phyloP scores from a whole-genome alignment of 1,140 invertebrate species.

The Callitettix versicolor region DNA sequence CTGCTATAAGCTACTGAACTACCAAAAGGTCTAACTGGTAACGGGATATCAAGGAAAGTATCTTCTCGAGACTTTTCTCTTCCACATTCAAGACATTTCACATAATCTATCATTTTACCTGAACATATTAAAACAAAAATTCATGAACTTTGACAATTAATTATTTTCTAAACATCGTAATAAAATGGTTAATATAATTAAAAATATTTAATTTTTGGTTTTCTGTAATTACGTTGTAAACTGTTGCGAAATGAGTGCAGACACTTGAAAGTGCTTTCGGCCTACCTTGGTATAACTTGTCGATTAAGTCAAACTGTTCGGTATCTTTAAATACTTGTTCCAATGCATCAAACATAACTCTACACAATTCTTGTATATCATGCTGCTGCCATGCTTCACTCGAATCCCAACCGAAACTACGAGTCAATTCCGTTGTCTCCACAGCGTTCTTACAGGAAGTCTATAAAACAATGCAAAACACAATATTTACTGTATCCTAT shows the following conservation, averaged over 20 bases:
- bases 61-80: slow-evolving; percentile 76
- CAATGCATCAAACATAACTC: slow-evolving; percentile 87
- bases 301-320: slow-evolving; percentile 73
- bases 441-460: slow-evolving; percentile 63
- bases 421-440: slow-evolving; percentile 79
- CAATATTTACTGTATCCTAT: too few relatives aligned
- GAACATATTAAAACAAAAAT: slow-evolving; percentile 37
- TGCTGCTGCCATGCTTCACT: slow-evolving; percentile 88
- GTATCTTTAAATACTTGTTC: slow-evolving; percentile 80
- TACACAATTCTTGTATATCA: slow-evolving; percentile 83
- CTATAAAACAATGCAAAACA: too few relatives aligned
- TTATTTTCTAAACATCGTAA: not conserved
- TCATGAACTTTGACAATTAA: too few relatives aligned
- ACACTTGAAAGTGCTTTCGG: too few relatives aligned
- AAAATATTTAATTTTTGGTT: not conserved
- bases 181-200: not conserved
- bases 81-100: slow-evolving; percentile 80
- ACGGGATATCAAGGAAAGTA: slow-evolving; percentile 78
- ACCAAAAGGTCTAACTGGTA: slow-evolving; percentile 79
- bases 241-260: too few relatives aligned
- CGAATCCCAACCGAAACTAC: slow-evolving; percentile 85
- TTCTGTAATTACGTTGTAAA: not conserved
- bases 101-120: slow-evolving; percentile 85
- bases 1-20: slow-evolving; percentile 66
- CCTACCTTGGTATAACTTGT: slow-evolving; percentile 58